Evolutionary conservation across 2,113 vertebrate species (phyloP), one percentile per base, ranked within the genome.

Genomic region (Sinosuthora webbiana): DNA sequence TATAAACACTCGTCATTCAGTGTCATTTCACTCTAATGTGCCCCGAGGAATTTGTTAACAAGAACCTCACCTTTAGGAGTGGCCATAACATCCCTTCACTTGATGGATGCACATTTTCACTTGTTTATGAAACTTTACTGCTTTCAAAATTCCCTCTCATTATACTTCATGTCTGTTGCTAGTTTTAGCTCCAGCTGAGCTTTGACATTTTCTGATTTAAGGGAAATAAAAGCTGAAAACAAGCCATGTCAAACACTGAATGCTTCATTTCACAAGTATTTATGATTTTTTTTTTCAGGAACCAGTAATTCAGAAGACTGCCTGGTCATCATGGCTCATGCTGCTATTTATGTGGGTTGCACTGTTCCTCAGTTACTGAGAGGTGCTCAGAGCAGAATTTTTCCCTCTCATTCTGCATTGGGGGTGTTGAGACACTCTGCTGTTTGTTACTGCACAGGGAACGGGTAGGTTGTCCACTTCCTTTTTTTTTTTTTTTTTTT

Each of bases 381-480:
- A 82, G 89, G 97, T 81, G 94, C 95, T 57, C 84, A 69, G n/a
- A 75, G 90, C 79, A 97, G 98, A 70, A 89, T 95, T 96, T 88
- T 98, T 88, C 68, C 83, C 5, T 27, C 56, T 73, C 87, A 27
- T 79, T 81, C 93, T 62, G 63, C 92, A 6, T 13, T 67, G 10
- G 42, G 86, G 31, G 60, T 79, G 39, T 71, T 95, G 77, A 96
- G 94, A 50, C 73, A 78, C 50, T 75, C 96, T 11, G 37, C 95
- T 60, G 74, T 89, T 91, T 96, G 89, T 80, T 77, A 91, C 86
- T 93, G 97, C 63, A 91, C 97, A 55, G 62, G 62, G 21, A 97
- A 95, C 5, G 89, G 98, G 99, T 99, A 95, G 94, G 98, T 92
- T 24, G 7, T 37, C 27, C 21, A 27, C 18, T 25, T 42, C 8